Conservation (phyloP, 2,888 invertebrate genomes). For the Lepidochitona cinerea region DNA sequence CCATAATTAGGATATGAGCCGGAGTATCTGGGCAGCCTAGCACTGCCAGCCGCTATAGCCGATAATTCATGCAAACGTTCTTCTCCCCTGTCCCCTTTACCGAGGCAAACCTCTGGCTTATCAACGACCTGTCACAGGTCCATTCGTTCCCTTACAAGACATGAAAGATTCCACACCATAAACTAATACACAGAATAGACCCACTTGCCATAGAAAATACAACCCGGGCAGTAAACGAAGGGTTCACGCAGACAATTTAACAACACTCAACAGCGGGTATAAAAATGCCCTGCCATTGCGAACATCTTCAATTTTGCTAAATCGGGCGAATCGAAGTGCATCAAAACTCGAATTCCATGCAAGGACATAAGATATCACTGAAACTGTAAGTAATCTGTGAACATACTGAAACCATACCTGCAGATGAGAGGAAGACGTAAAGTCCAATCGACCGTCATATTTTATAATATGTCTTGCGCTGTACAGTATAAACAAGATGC, state of each 20-base stretch:
- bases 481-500: neutral
- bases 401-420: neutral
- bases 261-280: no score
- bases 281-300: neutral
- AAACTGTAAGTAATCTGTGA: neutral
- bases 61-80: constrained; percentile 1
- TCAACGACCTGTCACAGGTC: no score
- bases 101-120: neutral
- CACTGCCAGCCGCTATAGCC: neutral
- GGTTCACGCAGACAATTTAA: neutral
- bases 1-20: neutral
- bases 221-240: neutral
- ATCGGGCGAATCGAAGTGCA: neutral
- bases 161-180: no score
- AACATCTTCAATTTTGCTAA: neutral
- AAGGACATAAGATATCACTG: neutral
- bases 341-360: neutral
- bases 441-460: neutral
- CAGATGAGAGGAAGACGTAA: neutral
- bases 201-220: neutral
- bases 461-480: neutral
- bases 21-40: neutral
- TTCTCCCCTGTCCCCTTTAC: neutral
- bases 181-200: no score
- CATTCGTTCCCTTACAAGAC: no score